A percentile compares a stretch with the other conserved stretches of the same genome.
Conservation (phyloP, 2,113 vertebrate species). For the Riparia riparia region DNA sequence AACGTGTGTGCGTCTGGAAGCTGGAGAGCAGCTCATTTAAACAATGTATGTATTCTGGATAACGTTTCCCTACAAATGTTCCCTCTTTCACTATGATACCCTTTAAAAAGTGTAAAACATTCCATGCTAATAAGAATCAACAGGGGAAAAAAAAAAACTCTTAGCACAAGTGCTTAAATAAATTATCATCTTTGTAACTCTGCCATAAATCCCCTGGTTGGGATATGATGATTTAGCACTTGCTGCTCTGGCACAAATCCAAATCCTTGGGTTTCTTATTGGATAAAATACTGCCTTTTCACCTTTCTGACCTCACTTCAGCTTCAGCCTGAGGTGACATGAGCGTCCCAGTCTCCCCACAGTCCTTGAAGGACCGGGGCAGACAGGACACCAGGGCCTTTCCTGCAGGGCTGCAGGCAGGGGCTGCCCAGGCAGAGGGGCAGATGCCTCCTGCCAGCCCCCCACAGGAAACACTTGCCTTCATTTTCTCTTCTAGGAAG, state of each 20-base stretch:
- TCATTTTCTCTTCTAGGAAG: not conserved
- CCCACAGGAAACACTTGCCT: not conserved
- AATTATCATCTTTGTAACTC: slow-evolving; percentile 54
- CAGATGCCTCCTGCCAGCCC: not conserved
- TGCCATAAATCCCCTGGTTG: slow-evolving; percentile 43
- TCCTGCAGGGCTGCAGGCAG: not conserved
- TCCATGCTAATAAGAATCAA: slow-evolving; percentile 72
- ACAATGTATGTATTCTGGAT: slow-evolving; percentile 13
- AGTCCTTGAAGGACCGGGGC: not conserved
- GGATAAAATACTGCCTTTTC: slow-evolving; percentile 5
- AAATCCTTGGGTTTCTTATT: slow-evolving; percentile 23
- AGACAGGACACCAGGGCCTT: not conserved
- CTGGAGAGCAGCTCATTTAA: slow-evolving; percentile 41
- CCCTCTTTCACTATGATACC: slow-evolving; percentile 16
- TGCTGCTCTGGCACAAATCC: slow-evolving; percentile 11
- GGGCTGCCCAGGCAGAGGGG: not conserved
- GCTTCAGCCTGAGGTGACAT: not conserved
- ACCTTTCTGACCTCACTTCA: not conserved
- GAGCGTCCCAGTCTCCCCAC: not conserved
- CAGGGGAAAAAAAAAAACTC: not conserved
- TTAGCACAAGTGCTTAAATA: slow-evolving; percentile 59
- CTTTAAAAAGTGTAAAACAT: slow-evolving; percentile 62
- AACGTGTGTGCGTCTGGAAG: not conserved
- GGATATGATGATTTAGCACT: slow-evolving; percentile 24
- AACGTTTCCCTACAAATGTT: slow-evolving; percentile 5